Base-by-base conservation (phyloP, 2,797 vertebrate genomes). In the Enoplosus armatus region DNA sequence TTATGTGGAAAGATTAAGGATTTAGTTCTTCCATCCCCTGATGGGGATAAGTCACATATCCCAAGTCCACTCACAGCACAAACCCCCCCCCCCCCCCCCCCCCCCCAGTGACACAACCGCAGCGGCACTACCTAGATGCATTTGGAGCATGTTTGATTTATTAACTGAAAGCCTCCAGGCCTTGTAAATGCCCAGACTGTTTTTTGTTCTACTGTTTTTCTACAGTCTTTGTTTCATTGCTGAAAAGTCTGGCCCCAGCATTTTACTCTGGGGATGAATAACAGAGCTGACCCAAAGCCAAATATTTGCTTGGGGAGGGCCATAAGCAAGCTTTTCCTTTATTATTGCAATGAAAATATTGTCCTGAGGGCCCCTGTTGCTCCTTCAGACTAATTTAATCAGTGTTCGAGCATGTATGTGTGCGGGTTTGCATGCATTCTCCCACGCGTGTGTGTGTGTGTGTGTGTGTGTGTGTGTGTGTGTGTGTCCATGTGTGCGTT, bases 301-400 rank as follows among this genome's bases (percentile, higher is more conserved):
- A 94, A 94, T 94, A 95, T 95, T 95, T 95, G 85, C 92, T 88
- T 26, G 73, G 86, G 84, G 71, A 91, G 90, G 86, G 82, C 86
- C 86, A 85, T 90, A 92, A 93, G 91, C 88, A 89, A 92, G 90
- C 88, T 90, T 90, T 93, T 92, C 85, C 85, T 92, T 94, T 93
- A 93, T 93, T 93, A 93, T 89, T 92, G 82, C 92, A 91, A 88
- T 92, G 86, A 95, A 94, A 95, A 95, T 93, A 95, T 94, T 95
- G 87, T 93, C 89, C 89, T 86, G 83, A 74, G 88, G 93, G 75
- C 82, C 88, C 62, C 43, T 9, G 79, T 80, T 92, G 66, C 85
- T 89, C 89, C 85, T 85, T 88, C 75, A 87, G 68, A 91, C 89
- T 95, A 95, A 95, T 95, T 95, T 81, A 94, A 95, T 96, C 93